Percentiles rank a stretch among this genome's conserved stretches.
phyloP scores from a whole-genome alignment of 2,888 invertebrate genomes.

The Eristalinus aeneus region DNA sequence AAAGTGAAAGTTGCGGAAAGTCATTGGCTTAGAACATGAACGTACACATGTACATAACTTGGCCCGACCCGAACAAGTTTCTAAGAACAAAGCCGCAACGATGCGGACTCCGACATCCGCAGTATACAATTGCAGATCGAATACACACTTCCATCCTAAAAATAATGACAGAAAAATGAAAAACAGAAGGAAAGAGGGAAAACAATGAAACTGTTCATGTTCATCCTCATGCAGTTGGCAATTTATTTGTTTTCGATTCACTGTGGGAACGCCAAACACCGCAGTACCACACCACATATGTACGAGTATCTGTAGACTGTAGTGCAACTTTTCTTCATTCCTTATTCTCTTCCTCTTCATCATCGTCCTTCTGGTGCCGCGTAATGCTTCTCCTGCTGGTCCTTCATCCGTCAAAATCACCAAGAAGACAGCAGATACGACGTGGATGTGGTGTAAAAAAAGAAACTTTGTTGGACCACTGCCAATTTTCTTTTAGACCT shows the following conservation, averaged over 20 bases:
- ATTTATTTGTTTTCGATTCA: slow-evolving; percentile 43
- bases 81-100: slow-evolving; percentile 4
- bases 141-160: slow-evolving; percentile 3
- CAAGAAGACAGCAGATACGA: background rate
- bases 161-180: background rate
- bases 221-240: slow-evolving; percentile 32
- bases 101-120: slow-evolving; percentile 26
- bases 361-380: background rate
- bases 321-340: slow-evolving; percentile 9
- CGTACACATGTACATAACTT: background rate
- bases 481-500: slow-evolving; percentile 47
- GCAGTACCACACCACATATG: slow-evolving; percentile 19
- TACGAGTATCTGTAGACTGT: background rate
- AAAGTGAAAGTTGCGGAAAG: slow-evolving; percentile 50
- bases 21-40: slow-evolving; percentile 46
- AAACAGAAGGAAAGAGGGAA: background rate
- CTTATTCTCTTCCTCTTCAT: background rate
- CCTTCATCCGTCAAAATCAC: background rate
- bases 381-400: background rate
- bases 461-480: slow-evolving; percentile 46
- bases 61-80: slow-evolving; percentile 6
- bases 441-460: slow-evolving; percentile 10
- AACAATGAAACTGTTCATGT: slow-evolving; percentile 26
- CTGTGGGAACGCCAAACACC: slow-evolving; percentile 4
- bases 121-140: slow-evolving; percentile 3